phyloP scores from a whole-genome alignment of 2,888 invertebrate species.

The Heliconius ismenius region DNA sequence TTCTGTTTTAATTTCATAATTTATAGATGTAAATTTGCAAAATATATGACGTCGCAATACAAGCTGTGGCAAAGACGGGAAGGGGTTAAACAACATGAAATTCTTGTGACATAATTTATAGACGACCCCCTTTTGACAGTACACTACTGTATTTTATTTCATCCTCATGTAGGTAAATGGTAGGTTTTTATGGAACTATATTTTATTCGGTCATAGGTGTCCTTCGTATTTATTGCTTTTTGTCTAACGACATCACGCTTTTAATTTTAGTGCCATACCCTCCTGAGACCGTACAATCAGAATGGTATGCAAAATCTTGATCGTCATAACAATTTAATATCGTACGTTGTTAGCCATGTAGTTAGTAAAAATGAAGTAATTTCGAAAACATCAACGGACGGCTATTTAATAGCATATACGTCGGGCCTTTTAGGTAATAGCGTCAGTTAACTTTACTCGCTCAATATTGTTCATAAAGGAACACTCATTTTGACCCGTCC shows the following conservation, averaged over 20 bases:
- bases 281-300: constrained; percentile 42
- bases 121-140: no score
- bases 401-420: constrained; percentile 32
- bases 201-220: constrained; percentile 17
- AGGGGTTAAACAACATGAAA: no score
- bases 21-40: no score
- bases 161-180: constrained; percentile 12
- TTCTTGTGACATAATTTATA: no score
- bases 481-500: constrained; percentile 63
- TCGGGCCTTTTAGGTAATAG: constrained; percentile 6
- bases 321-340: not conserved
- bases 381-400: not conserved
- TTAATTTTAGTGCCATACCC: constrained; percentile 68
- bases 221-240: constrained; percentile 42
- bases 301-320: constrained; percentile 21
- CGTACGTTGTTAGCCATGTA: constrained; percentile 9
- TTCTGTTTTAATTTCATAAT: no score
- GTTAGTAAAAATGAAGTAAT: constrained; percentile 13
- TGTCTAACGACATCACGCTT: constrained; percentile 48
- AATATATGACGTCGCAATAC: no score
- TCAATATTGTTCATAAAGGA: constrained; percentile 53
- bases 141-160: not conserved
- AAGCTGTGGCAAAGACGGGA: no score
- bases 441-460: constrained; percentile 52
- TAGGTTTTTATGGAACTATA: constrained; percentile 19